Conservation (phyloP, 2,888 invertebrate species). For the Eupithecia subfuscata region DNA sequence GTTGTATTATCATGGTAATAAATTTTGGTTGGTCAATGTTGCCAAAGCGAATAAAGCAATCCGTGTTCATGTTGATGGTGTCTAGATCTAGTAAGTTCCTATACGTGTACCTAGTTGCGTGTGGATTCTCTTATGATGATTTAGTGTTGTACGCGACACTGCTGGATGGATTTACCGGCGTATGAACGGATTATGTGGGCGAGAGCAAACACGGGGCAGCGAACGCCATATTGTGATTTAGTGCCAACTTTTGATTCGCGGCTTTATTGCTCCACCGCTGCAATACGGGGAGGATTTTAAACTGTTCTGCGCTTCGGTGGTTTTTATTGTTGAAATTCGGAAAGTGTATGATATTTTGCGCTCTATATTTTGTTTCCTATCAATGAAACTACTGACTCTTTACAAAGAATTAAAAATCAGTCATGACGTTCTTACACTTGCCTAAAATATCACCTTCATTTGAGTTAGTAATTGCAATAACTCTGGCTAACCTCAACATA, state of each 20-base stretch:
- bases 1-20: constrained; percentile 31
- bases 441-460: not conserved
- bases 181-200: constrained; percentile 84
- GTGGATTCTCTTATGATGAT: constrained; percentile 84
- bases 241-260: constrained; percentile 80
- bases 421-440: not conserved
- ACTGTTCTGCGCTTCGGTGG: constrained; percentile 10
- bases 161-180: constrained; percentile 82
- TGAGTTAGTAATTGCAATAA: constrained; percentile 50
- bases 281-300: constrained; percentile 58
- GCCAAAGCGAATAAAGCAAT: constrained; percentile 61
- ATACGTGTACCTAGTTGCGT: constrained; percentile 43
- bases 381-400: not conserved
- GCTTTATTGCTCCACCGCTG: constrained; percentile 73
- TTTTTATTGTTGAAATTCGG: not conserved
- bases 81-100: constrained; percentile 6
- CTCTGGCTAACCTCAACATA: constrained; percentile 64
- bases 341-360: not conserved
- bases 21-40: constrained; percentile 48
- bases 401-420: not conserved
- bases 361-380: not conserved
- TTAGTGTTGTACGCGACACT: constrained; percentile 78
- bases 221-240: constrained; percentile 82
- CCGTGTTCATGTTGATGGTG: constrained; percentile 49
- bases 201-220: constrained; percentile 82